Evolutionary conservation across 2,797 vertebrate genomes (phyloP).

Genomic region (Siniperca undulata): DNA sequence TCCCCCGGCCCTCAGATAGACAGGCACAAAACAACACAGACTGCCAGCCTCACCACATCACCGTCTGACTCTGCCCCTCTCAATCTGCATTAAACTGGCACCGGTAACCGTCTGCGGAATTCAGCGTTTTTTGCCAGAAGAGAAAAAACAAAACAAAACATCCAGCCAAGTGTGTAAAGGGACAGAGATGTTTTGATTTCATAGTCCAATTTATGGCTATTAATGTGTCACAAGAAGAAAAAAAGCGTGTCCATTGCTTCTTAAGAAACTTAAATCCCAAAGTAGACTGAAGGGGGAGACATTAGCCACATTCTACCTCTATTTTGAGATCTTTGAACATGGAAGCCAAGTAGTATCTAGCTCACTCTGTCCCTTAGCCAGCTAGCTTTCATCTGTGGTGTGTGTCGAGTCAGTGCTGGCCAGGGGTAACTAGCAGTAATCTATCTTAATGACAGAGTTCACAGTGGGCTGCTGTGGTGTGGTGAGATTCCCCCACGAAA

Average conservation of each 20-base stretch:
- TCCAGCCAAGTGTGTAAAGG: constrained; percentile 45
- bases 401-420: constrained; percentile 44
- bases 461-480: constrained; percentile 56
- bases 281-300: constrained; percentile 83
- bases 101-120: constrained; percentile 56
- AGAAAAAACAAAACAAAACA: constrained; percentile 41
- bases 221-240: constrained; percentile 28
- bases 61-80: constrained; percentile 79
- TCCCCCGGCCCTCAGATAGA: constrained; percentile 88
- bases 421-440: constrained; percentile 59
- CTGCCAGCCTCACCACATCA: constrained; percentile 71
- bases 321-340: background rate
- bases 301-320: constrained; percentile 67
- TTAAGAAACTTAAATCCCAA: constrained; percentile 16
- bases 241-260: background rate
- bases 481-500: constrained; percentile 53
- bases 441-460: constrained; percentile 78
- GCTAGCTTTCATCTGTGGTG: constrained; percentile 60
- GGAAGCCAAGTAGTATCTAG: constrained; percentile 41
- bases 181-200: constrained; percentile 49
- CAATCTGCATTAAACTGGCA: constrained; percentile 66
- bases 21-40: constrained; percentile 75
- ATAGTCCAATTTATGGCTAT: constrained; percentile 26
- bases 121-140: constrained; percentile 13
- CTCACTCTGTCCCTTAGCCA: constrained; percentile 39